A percentile compares a stretch with the other conserved stretches of the same genome.
phyloP scores from a whole-genome alignment of 2,113 vertebrate species.

The Piliocolobus tephrosceles region DNA sequence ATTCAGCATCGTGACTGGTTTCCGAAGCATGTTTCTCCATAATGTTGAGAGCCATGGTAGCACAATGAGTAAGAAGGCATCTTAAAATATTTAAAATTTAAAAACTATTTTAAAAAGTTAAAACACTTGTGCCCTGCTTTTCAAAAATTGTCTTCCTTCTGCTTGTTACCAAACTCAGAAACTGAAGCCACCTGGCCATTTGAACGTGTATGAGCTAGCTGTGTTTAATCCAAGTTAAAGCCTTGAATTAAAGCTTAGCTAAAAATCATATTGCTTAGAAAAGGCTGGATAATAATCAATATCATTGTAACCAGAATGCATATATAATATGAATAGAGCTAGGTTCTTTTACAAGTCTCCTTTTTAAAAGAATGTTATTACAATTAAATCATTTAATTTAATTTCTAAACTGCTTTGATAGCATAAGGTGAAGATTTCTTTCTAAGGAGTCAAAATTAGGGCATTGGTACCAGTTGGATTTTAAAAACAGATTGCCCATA shows the following conservation, averaged over 20 bases:
- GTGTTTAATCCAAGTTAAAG: constrained; percentile 41
- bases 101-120: not conserved
- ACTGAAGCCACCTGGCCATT: constrained; percentile 18
- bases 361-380: not conserved
- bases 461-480: constrained; percentile 32
- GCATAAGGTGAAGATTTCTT: constrained; percentile 26
- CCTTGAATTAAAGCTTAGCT: constrained; percentile 49
- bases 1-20: not conserved
- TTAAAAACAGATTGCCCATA: constrained; percentile 26
- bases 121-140: constrained; percentile 50
- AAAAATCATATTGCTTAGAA: not conserved
- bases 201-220: constrained; percentile 3
- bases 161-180: constrained; percentile 46
- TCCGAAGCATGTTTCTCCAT: not conserved
- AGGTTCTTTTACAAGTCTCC: not conserved
- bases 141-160: constrained; percentile 66
- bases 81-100: constrained; percentile 37
- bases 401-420: constrained; percentile 14
- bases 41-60: constrained; percentile 58
- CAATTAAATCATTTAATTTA: constrained; percentile 39
- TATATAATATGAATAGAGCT: not conserved
- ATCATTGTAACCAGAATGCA: not conserved
- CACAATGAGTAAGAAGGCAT: constrained; percentile 67
- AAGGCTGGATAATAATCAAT: constrained; percentile 11
- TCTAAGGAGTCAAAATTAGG: constrained; percentile 29